Conservation (phyloP, 2,797 vertebrate species). For the Simalia tracyae region DNA sequence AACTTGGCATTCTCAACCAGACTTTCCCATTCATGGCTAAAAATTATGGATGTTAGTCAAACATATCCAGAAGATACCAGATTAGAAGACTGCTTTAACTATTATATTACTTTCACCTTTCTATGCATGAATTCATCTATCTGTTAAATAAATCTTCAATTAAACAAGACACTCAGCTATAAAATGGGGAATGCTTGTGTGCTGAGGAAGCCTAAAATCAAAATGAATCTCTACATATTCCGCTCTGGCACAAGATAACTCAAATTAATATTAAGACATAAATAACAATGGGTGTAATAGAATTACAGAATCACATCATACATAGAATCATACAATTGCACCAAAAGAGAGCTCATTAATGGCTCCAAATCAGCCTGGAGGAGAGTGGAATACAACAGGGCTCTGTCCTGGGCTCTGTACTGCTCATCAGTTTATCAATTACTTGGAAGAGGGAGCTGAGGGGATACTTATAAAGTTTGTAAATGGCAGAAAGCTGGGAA, state of each 20-base stretch:
- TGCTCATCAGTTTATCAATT: background rate
- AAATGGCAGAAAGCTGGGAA: background rate
- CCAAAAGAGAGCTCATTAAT: background rate
- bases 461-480: background rate
- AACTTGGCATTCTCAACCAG: background rate
- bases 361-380: background rate
- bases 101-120: background rate
- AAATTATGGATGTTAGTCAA: background rate
- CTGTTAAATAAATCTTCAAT: background rate
- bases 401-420: background rate
- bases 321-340: background rate
- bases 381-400: background rate
- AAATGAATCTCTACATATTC: background rate
- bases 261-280: background rate
- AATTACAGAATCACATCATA: background rate
- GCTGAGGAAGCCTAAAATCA: background rate
- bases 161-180: background rate
- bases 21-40: background rate
- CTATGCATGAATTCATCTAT: background rate
- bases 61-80: background rate
- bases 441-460: background rate
- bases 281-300: background rate
- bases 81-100: background rate
- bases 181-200: background rate
- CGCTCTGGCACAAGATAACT: background rate